A percentile compares a stretch with the other conserved stretches of the same genome.
Evolutionary conservation across 2,888 invertebrate genomes (phyloP).

Genomic region (Aleiodes leptofemur): DNA sequence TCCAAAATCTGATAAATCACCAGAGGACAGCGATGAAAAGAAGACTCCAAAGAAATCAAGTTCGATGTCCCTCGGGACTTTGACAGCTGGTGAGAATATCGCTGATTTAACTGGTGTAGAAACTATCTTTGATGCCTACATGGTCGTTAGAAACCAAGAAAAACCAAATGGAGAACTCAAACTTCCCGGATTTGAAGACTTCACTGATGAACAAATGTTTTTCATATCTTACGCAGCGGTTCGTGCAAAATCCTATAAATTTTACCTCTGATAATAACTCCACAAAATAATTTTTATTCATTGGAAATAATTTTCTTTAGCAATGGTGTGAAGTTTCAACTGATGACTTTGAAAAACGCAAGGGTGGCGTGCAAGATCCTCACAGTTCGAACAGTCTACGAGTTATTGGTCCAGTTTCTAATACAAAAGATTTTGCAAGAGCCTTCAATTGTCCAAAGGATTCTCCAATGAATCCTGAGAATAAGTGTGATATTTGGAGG

Average conservation of each 20-base stretch:
- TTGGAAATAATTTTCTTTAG: background rate
- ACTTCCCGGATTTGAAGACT: constrained; percentile 80
- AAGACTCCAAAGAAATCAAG: too few relatives aligned
- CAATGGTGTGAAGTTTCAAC: constrained; percentile 10
- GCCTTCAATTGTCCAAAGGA: too few relatives aligned
- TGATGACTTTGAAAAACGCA: background rate
- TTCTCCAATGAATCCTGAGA: too few relatives aligned
- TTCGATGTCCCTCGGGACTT: constrained; percentile 76
- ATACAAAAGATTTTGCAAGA: too few relatives aligned
- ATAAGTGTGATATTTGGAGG: too few relatives aligned
- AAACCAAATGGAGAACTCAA: constrained; percentile 23
- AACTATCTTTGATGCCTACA: constrained; percentile 77
- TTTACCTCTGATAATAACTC: constrained; percentile 9
- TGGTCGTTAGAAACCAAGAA: constrained; percentile 35
- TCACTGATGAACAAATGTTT: constrained; percentile 76
- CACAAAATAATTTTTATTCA: background rate
- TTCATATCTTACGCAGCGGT: constrained; percentile 75
- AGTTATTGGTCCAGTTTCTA: too few relatives aligned
- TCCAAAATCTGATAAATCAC: background rate
- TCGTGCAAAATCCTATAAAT: background rate
- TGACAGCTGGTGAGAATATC: constrained; percentile 76
- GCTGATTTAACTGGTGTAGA: constrained; percentile 89
- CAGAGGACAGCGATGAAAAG: background rate
- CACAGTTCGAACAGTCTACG: constrained; percentile 7
- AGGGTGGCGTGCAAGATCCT: background rate